Evolutionary conservation across 2,113 vertebrate species (phyloP).

Genomic region (Phylloscopus trochiloides): DNA sequence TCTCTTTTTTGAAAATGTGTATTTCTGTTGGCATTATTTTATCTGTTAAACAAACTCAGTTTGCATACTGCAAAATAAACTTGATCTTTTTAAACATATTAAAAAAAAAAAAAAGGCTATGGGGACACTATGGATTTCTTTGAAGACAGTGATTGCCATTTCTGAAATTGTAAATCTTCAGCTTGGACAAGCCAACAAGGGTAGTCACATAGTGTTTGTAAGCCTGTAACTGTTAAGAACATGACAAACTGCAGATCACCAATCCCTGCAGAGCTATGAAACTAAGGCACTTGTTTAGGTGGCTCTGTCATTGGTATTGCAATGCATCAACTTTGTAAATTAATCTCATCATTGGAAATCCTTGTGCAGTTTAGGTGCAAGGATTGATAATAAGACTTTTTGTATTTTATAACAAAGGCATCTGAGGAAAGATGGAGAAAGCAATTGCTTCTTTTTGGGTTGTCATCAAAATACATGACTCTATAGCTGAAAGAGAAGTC

Average conservation of each 20-base stretch:
- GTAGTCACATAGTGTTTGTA: neutral
- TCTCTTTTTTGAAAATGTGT: neutral
- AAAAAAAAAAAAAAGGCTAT: neutral
- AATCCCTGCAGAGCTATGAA: neutral
- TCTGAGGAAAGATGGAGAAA: constrained; percentile 36
- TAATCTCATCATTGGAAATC: constrained; percentile 16
- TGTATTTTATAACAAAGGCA: constrained; percentile 47
- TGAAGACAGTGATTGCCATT: neutral
- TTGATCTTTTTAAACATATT: neutral
- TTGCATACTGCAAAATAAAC: neutral
- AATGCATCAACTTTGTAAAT: neutral
- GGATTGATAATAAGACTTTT: constrained; percentile 32
- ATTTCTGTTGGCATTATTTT: neutral
- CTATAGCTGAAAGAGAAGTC: neutral
- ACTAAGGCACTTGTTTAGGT: neutral
- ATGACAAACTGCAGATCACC: neutral
- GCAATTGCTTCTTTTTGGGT: constrained; percentile 47
- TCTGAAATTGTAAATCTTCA: neutral
- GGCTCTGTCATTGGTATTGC: neutral
- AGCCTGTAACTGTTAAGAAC: neutral
- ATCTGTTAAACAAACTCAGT: neutral
- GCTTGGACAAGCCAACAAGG: neutral
- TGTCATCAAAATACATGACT: constrained; percentile 42
- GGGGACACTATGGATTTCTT: neutral
- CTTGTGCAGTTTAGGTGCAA: neutral